These are phyloP conservation scores for Unio delphinus DNA, from an alignment of 2,888 invertebrate species.

Conservation along the genomic window DNA sequence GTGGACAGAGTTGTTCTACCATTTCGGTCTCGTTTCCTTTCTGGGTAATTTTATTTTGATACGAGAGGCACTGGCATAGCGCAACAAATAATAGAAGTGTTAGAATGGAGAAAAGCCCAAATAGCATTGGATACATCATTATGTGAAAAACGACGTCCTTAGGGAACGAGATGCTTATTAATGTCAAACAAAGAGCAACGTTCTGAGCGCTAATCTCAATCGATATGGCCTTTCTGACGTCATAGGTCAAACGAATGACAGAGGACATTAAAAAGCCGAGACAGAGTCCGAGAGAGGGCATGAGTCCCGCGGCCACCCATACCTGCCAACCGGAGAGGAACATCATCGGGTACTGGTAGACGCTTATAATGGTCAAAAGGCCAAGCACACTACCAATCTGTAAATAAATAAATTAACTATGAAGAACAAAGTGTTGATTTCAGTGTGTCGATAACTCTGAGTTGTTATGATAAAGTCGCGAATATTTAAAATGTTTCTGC, in stretches of 20 bases:
- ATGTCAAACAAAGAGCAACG: conserved; percentile 14
- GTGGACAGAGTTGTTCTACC: too few relatives aligned
- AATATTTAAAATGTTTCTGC: too few relatives aligned
- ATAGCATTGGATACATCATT: conserved; percentile 18
- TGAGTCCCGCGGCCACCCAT: conserved; percentile 1
- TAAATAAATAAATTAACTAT: too few relatives aligned
- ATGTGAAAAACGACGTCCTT: conserved; percentile 5
- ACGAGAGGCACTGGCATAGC: too few relatives aligned
- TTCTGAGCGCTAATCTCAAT: conserved; percentile 18
- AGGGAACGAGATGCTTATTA: conserved; percentile 11
- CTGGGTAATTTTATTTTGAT: too few relatives aligned
- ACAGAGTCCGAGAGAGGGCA: conserved; percentile 12
- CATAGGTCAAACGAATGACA: conserved; percentile 2
- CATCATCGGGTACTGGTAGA: conserved; percentile 8
- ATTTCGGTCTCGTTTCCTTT: too few relatives aligned
- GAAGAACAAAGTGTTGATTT: too few relatives aligned
- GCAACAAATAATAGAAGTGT: too few relatives aligned
- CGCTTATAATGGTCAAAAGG: conserved; percentile 4
- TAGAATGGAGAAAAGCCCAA: neutral
- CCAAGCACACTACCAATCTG: conserved; percentile 12
- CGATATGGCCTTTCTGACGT: conserved; percentile 9
- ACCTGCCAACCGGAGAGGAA: conserved; percentile 9
- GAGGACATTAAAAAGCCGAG: conserved; percentile 9
- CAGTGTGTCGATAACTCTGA: too few relatives aligned
- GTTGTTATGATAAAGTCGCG: too few relatives aligned